Evolutionary conservation across 2,113 vertebrate genomes (phyloP), one percentile per base, ranked within the genome.

Genomic region (Xiphophorus maculatus): DNA sequence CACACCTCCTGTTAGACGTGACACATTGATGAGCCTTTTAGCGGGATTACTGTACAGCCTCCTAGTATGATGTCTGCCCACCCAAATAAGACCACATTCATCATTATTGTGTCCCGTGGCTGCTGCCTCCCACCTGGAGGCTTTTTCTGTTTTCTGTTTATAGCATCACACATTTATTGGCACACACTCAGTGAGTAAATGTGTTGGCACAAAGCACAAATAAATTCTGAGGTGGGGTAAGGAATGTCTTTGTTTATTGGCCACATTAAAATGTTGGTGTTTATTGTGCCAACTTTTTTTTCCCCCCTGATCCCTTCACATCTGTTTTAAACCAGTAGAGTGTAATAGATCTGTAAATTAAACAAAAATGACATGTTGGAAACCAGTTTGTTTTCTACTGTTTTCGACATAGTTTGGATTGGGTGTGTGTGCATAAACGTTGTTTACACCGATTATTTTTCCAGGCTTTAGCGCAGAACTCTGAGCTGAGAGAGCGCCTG

Each of bases 391-490:
- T 54, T 54, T 58, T 58, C 51, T n/a, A n/a, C 25, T n/a, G 19
- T 58, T 58, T 58, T n/a, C 51, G n/a, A 10, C 22, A n/a, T n/a
- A n/a, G 4, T 69, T 51, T 79, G 65, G 14, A 27, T 66, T 28
- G 28, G 35, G 15, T 83, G 61, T 90, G 66, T 84, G 64, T 22
- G 22, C 51, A 15, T 83, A 72, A 84, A 79, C 15, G 17, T 30
- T 86, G 78, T 79, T 76, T 90, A 88, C 79, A 12, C 77, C 94
- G 93, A 88, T 95, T 96, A 75, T 93, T 95, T 94, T 94, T 95
- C 88, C 95, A 98, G 97, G 96, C 97, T 92, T 94, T 98, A 96
- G 94, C 96, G 89, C 97, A 99, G 94, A 99, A 97, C 90, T 94
- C 95, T 95, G 97, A 99, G 82, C 95, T 99, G 95, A 96, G 95